phyloP scores from a whole-genome alignment of 2,888 invertebrate genomes.

The Standfussiana lucernea region DNA sequence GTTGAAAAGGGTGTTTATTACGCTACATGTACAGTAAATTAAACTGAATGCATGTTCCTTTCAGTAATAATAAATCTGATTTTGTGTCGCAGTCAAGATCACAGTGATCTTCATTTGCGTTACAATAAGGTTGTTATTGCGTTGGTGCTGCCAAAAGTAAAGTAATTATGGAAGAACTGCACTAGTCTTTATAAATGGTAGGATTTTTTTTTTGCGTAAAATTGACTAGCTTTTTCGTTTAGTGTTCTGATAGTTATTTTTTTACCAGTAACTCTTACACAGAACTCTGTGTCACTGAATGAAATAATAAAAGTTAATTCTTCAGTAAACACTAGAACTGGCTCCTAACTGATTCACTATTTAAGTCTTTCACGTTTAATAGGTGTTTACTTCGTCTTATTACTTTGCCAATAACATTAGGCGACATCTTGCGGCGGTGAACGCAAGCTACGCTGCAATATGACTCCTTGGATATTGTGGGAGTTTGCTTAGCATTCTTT shows the following conservation, averaged over 20 bases:
- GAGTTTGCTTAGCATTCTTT: slow-evolving; percentile 21
- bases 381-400: slow-evolving; percentile 40
- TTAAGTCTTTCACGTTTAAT: slow-evolving; percentile 13
- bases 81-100: neutral
- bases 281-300: too few relatives aligned
- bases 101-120: neutral
- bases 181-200: too few relatives aligned
- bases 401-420: slow-evolving; percentile 33
- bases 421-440: slow-evolving; percentile 54
- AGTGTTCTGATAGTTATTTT: too few relatives aligned
- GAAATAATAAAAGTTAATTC: neutral
- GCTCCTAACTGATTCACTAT: slow-evolving; percentile 3
- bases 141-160: neutral
- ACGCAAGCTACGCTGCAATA: slow-evolving; percentile 29
- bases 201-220: too few relatives aligned
- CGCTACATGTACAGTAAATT: neutral
- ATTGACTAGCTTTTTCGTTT: too few relatives aligned
- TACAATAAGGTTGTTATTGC: neutral
- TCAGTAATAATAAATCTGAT: neutral
- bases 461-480: slow-evolving; percentile 21
- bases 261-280: too few relatives aligned
- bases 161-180: neutral
- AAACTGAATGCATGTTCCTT: neutral
- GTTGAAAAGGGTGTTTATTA: neutral
- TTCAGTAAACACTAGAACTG: neutral